Percentiles rank a stretch among this genome's conserved stretches.
Evolutionary conservation across 2,113 vertebrate genomes (phyloP).

Genomic region (Atractosteus spatula): DNA sequence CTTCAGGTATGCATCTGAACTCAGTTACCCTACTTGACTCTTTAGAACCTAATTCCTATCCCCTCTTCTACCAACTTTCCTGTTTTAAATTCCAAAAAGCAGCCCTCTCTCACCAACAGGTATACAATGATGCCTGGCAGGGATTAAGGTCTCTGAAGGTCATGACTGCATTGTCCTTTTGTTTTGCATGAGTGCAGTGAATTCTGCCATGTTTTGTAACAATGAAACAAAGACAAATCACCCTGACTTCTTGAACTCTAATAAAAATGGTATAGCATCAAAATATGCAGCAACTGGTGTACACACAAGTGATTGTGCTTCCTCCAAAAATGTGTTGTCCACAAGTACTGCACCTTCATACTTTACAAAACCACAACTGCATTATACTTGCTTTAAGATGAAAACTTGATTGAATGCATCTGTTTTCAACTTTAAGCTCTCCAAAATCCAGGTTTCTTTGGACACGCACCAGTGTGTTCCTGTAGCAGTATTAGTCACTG

Average conservation of each 20-base stretch:
- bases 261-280: not conserved
- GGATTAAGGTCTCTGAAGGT: not conserved
- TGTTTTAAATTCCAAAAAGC: not conserved
- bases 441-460: too few species aligned
- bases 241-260: not conserved
- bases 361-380: not conserved
- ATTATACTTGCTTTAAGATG: too few species aligned
- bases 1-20: constrained; percentile 2
- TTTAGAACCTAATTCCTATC: not conserved
- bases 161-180: not conserved
- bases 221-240: too few species aligned
- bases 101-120: not conserved
- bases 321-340: not conserved
- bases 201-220: not conserved
- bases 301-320: not conserved
- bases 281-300: not conserved
- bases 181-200: not conserved
- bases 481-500: too few species aligned
- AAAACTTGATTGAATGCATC: too few species aligned
- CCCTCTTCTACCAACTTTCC: not conserved
- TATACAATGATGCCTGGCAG: not conserved
- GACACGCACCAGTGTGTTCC: too few species aligned
- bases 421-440: too few species aligned
- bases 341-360: not conserved
- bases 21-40: not conserved